Conservation (phyloP, 2,797 vertebrate genomes). For the Allochrocebus solatus region DNA sequence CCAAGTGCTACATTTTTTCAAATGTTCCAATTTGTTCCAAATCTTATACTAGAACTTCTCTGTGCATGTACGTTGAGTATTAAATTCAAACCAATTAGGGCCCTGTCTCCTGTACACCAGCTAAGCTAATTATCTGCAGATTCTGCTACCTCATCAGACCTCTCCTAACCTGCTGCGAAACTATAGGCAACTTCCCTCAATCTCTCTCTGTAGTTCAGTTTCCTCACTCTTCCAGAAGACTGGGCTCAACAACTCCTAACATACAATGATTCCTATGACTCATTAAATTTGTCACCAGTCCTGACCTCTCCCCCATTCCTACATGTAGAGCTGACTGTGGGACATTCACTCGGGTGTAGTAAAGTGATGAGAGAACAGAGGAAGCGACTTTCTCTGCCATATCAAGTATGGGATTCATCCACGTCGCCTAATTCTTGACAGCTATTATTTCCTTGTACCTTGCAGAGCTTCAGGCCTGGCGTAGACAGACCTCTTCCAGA, state of each 20-base stretch:
- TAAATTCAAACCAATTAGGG: background rate
- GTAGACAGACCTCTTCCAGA: background rate
- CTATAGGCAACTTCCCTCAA: background rate
- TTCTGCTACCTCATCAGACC: background rate
- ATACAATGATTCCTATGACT: background rate
- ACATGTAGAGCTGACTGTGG: rapidly evolving
- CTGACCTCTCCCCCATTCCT: background rate
- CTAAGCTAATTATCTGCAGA: background rate
- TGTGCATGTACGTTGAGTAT: background rate
- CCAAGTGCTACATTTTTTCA: background rate
- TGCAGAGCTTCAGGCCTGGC: background rate
- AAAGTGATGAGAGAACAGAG: background rate
- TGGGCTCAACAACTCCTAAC: background rate
- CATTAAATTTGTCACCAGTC: background rate
- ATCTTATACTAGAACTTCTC: background rate
- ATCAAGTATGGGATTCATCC: background rate
- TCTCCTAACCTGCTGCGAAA: background rate
- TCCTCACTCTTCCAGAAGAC: constrained; percentile 5
- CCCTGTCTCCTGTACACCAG: background rate
- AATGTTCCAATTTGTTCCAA: background rate
- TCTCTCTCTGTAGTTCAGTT: background rate
- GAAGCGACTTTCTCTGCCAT: background rate
- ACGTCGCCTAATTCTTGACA: background rate
- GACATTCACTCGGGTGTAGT: background rate
- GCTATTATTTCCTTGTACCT: background rate